Conservation (phyloP, 1,140 invertebrate genomes). For the Macrosteles quadrilineatus region DNA sequence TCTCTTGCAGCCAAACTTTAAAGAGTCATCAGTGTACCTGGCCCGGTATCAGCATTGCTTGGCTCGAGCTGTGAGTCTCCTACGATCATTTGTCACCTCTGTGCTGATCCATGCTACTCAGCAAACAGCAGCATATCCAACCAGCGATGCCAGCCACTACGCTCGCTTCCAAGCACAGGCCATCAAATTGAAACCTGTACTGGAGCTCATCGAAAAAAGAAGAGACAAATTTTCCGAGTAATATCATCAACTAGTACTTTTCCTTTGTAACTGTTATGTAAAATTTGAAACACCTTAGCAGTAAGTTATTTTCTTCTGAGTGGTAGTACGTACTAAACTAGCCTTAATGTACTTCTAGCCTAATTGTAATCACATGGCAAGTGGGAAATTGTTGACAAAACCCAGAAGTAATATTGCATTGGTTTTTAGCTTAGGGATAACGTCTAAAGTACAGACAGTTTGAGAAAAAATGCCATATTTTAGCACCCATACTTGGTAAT, state of each 20-base stretch:
- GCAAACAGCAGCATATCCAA: slow-evolving; percentile 48
- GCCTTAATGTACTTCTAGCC: too few relatives aligned
- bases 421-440: too few relatives aligned
- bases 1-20: slow-evolving; percentile 56
- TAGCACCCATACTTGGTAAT: too few relatives aligned
- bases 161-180: slow-evolving; percentile 39
- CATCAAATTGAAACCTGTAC: slow-evolving; percentile 34
- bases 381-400: too few relatives aligned
- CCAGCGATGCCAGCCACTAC: slow-evolving; percentile 38
- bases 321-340: too few relatives aligned
- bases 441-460: too few relatives aligned
- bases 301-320: too few relatives aligned
- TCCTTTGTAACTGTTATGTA: too few relatives aligned
- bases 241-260: slow-evolving; percentile 24
- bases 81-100: slow-evolving; percentile 73
- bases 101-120: slow-evolving; percentile 76
- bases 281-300: too few relatives aligned
- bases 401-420: too few relatives aligned
- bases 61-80: slow-evolving; percentile 73
- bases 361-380: too few relatives aligned
- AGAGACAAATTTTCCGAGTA: slow-evolving; percentile 33
- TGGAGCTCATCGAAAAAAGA: slow-evolving; percentile 36
- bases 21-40: slow-evolving; percentile 70
- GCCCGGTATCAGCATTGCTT: slow-evolving; percentile 79
- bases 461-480: too few relatives aligned